phyloP scores from a whole-genome alignment of 2,113 vertebrate species.

The Hemiscyllium ocellatum region DNA sequence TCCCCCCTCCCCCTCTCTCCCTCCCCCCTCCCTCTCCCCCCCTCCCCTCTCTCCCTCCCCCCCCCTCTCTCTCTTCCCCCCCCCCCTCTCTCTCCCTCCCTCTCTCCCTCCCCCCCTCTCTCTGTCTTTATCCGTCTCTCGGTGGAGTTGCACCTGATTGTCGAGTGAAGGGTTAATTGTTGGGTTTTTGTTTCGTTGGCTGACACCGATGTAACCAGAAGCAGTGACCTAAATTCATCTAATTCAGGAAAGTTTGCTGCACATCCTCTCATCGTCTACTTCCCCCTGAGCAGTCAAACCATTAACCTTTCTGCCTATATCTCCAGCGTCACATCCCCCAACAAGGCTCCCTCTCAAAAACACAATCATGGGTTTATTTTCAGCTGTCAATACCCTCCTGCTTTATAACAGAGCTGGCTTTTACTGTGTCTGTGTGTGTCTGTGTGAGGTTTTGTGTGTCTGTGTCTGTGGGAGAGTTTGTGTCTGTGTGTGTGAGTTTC shows the following conservation, averaged over 20 bases:
- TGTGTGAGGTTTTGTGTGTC: no score
- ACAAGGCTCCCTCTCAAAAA: no score
- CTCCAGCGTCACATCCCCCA: neutral
- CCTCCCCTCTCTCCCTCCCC: neutral
- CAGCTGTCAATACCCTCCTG: neutral
- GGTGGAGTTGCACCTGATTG: no score
- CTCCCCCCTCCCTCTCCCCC: no score
- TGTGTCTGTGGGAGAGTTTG: no score
- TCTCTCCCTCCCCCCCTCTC: no score
- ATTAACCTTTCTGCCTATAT: neutral
- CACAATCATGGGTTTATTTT: neutral
- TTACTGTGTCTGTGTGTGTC: no score
- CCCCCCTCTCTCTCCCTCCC: neutral
- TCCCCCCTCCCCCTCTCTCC: neutral
- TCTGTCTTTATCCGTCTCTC: neutral
- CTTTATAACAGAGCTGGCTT: neutral
- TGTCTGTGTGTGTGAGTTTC: no score
- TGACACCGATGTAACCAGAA: neutral
- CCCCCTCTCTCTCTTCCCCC: no score
- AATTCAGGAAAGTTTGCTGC: neutral
- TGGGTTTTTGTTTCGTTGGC: neutral
- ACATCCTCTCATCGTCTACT: neutral
- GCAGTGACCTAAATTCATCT: slow-evolving; percentile 18
- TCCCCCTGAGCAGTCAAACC: neutral
- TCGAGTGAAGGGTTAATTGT: neutral